Evolutionary conservation across 2,797 vertebrate species (phyloP), one percentile per base, ranked within the genome.

Genomic region (Lophura swinhoii): DNA sequence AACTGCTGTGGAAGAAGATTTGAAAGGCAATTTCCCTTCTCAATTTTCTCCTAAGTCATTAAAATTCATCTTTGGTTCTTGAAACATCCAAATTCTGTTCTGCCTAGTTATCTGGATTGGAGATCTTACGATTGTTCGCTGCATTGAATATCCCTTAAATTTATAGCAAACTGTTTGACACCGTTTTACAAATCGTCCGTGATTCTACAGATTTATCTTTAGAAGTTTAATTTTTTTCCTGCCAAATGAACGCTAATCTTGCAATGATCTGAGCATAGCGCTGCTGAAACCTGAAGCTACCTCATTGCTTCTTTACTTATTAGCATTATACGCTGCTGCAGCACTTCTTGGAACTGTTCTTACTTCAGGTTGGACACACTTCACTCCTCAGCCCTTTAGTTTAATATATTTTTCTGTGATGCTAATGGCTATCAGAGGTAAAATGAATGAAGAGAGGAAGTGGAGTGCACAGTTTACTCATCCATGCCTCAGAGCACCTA

Each of bases 41-140:
- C 92, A 95, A 89, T 95, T 96, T 96, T 93, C 90, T 94, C 48
- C 93, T 55, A 87, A 91, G 87, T 94, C 88, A 94, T 96, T 95
- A 96, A 95, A 94, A 96, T 96, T 94, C 91, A 88, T 96, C 90
- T 93, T 95, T 21, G 2, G 67, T 84, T 94, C 82, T 78, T 59
- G 81, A 93, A 95, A 91, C 84, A 85, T 55, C 86, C 70, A 81
- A 70, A 91, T 95, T 92, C 84, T 91, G 68, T 78, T 95, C 92
- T 76, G 64, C 94, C 74, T 79, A 59, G 67, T 72, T 94, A 49
- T 94, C 88, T 86, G 73, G 46, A 53, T 79, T 83, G 90, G 78
- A 80, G 91, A 90, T 94, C 76, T 92, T 75, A 35, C 0, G 4
- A 56, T 89, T 69, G 75, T 81, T 89, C 85, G 6, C 48, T 80